These are phyloP conservation scores for Pithys albifrons DNA, from an alignment of 2,113 vertebrate genomes.

Conservation along the genomic window DNA sequence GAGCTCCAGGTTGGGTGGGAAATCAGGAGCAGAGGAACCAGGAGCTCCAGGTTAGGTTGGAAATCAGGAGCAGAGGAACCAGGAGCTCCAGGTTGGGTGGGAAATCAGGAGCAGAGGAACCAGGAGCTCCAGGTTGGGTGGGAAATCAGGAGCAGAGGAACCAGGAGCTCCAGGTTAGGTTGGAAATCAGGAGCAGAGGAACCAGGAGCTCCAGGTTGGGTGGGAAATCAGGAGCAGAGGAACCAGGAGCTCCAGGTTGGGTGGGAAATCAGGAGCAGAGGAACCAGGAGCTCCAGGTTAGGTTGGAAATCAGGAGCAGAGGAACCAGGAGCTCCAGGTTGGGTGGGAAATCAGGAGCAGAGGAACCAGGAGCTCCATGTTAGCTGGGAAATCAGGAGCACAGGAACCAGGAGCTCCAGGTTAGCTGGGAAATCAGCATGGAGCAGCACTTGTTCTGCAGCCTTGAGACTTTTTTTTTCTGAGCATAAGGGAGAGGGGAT, in stretches of 20 bases:
- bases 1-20: neutral
- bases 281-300: neutral
- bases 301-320: neutral
- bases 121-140: neutral
- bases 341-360: neutral
- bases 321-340: no score
- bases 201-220: neutral
- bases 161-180: no score
- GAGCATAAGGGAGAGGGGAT: neutral
- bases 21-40: no score
- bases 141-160: neutral
- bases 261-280: neutral
- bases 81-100: no score
- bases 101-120: neutral
- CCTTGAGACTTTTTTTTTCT: neutral
- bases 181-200: neutral
- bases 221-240: neutral
- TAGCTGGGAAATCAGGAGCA: neutral
- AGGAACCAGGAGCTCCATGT: no score
- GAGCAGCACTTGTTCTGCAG: rapidly evolving
- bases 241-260: no score
- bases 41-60: neutral
- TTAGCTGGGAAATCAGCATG: rapidly evolving
- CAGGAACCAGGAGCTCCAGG: neutral
- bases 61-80: no score